phyloP scores from a whole-genome alignment of 2,797 vertebrate genomes.

The Cynopterus sphinx region DNA sequence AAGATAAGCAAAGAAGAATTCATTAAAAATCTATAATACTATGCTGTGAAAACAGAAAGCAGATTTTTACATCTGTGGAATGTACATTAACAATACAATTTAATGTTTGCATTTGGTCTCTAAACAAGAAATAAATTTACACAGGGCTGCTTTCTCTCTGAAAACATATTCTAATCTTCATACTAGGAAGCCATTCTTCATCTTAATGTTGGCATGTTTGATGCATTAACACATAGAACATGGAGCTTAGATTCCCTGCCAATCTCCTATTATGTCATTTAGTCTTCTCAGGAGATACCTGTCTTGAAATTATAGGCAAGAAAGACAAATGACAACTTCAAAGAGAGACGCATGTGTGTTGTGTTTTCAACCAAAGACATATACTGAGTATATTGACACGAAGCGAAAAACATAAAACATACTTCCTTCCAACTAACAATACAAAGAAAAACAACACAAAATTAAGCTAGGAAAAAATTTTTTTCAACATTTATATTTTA shows the following conservation, averaged over 20 bases:
- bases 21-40: constrained; percentile 38
- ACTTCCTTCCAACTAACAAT: constrained; percentile 7
- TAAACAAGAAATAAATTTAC: constrained; percentile 68
- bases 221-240: constrained; percentile 68
- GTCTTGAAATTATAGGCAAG: constrained; percentile 63
- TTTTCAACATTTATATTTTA: constrained; percentile 62
- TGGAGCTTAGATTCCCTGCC: constrained; percentile 57
- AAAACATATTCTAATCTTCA: constrained; percentile 69
- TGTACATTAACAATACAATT: constrained; percentile 62
- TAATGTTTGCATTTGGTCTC: constrained; percentile 51
- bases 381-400: neutral
- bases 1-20: constrained; percentile 47
- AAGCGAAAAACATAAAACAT: constrained; percentile 43
- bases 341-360: constrained; percentile 61
- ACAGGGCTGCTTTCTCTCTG: constrained; percentile 28
- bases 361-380: constrained; percentile 14
- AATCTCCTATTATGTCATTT: constrained; percentile 71
- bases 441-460: constrained; percentile 67
- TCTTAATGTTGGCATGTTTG: constrained; percentile 73
- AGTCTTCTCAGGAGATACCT: constrained; percentile 66
- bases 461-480: neutral
- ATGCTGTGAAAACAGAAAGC: neutral
- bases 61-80: constrained; percentile 55
- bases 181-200: constrained; percentile 72
- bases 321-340: constrained; percentile 70